Evolutionary conservation across 2,797 vertebrate species (phyloP).

Genomic region (Pogoniulus pusillus): DNA sequence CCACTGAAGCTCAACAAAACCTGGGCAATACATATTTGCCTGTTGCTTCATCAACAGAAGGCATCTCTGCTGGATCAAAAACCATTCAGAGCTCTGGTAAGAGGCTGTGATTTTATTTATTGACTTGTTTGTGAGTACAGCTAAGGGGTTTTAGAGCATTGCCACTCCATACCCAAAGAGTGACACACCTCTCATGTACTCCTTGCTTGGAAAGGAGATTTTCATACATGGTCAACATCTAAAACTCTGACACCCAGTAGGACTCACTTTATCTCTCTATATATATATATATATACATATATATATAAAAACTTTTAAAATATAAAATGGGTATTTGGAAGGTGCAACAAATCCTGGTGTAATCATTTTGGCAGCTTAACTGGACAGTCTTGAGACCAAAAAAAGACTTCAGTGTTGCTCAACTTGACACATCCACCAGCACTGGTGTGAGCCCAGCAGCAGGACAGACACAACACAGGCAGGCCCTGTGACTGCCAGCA

Average conservation of each 20-base stretch:
- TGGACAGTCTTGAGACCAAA: background rate
- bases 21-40: background rate
- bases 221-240: background rate
- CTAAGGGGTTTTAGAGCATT: background rate
- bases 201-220: background rate
- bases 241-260: background rate
- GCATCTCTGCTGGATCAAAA: background rate
- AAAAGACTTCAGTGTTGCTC: background rate
- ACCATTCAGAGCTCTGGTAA: background rate
- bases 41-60: background rate
- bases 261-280: background rate
- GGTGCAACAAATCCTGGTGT: background rate
- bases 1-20: background rate
- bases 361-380: background rate
- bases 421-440: rapidly evolving
- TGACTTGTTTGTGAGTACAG: background rate
- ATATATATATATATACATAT: too few species aligned
- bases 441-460: background rate
- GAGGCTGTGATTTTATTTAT: background rate
- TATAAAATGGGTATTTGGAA: background rate
- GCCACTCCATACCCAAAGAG: background rate
- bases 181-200: background rate
- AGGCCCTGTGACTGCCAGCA: background rate
- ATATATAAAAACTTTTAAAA: background rate
- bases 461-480: rapidly evolving